These are phyloP conservation scores for Buceros bicornis DNA, from an alignment of 2,797 vertebrate genomes.

Conservation along the genomic window DNA sequence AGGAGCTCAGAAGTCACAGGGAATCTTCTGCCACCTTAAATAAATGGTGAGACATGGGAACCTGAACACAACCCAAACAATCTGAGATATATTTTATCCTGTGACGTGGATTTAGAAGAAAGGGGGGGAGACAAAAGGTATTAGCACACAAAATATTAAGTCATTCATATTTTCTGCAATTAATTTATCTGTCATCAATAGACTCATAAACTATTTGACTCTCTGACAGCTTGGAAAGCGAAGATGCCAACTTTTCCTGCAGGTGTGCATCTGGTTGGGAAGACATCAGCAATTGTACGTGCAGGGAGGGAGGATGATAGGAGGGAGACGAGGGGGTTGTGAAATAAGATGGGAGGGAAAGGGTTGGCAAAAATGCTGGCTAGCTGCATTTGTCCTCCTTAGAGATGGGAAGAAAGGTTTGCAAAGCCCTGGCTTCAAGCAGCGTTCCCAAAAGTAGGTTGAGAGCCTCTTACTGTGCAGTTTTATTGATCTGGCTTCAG, in stretches of 20 bases:
- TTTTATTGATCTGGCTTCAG: neutral
- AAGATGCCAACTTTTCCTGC: constrained; percentile 76
- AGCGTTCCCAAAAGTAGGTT: neutral
- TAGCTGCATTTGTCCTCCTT: constrained; percentile 2
- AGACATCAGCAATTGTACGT: constrained; percentile 70
- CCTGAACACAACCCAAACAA: constrained; percentile 60
- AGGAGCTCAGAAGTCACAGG: neutral
- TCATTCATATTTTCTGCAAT: constrained; percentile 81
- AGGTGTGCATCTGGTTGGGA: constrained; percentile 81
- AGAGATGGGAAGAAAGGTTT: neutral
- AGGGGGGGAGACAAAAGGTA: constrained; percentile 32
- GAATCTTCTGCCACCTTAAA: constrained; percentile 14
- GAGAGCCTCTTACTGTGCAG: neutral
- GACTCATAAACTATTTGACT: constrained; percentile 78
- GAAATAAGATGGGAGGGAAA: constrained; percentile 73
- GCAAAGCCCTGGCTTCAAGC: neutral
- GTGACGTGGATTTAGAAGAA: constrained; percentile 55
- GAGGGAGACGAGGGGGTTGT: constrained; percentile 65
- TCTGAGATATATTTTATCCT: constrained; percentile 72
- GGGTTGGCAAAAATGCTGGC: constrained; percentile 59
- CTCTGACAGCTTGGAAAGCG: constrained; percentile 77
- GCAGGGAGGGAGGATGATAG: constrained; percentile 63
- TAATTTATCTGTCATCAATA: constrained; percentile 85
- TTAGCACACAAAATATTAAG: constrained; percentile 83
- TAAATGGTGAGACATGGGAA: constrained; percentile 33